Evolutionary conservation across 1,140 invertebrate species (phyloP).

Genomic region (Drosophila ercepeae): DNA sequence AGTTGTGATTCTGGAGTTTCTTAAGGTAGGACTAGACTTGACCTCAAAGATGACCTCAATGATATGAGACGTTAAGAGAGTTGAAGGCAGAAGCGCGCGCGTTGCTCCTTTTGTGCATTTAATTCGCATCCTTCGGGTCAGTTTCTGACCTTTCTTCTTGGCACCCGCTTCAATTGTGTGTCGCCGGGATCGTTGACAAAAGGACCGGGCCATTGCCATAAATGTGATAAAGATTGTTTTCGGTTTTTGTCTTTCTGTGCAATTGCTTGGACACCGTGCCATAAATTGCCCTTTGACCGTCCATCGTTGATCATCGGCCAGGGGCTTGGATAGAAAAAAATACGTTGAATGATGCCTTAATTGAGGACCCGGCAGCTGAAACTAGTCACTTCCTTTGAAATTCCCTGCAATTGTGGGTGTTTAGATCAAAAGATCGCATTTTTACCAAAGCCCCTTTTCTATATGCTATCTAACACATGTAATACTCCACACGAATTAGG

Average conservation of each 20-base stretch:
- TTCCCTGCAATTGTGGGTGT: slow-evolving; percentile 62
- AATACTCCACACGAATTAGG: slow-evolving; percentile 16
- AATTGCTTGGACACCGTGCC: slow-evolving; percentile 60
- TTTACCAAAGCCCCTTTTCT: not conserved
- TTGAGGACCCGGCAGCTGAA: slow-evolving; percentile 70
- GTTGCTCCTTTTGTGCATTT: slow-evolving; percentile 71
- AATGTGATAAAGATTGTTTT: slow-evolving; percentile 78
- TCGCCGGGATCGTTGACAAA: slow-evolving; percentile 52
- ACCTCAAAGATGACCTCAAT: slow-evolving; percentile 79
- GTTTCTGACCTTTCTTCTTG: slow-evolving; percentile 72
- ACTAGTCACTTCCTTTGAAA: slow-evolving; percentile 50
- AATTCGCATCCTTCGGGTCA: slow-evolving; percentile 32
- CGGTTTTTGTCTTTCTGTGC: slow-evolving; percentile 49
- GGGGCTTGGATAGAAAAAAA: slow-evolving; percentile 45
- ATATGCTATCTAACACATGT: slow-evolving; percentile 46
- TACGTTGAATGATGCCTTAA: slow-evolving; percentile 74
- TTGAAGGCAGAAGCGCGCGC: slow-evolving; percentile 36
- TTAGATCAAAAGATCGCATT: slow-evolving; percentile 35
- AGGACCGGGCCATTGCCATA: slow-evolving; percentile 70
- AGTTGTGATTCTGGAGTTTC: slow-evolving; percentile 2
- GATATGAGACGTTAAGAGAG: slow-evolving; percentile 2
- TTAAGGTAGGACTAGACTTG: slow-evolving; percentile 57
- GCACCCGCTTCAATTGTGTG: slow-evolving; percentile 63
- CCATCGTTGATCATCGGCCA: slow-evolving; percentile 36
- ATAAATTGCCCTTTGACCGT: slow-evolving; percentile 64